Evolutionary conservation across 2,113 vertebrate species (phyloP).

Genomic region (Hystrix brachyura): DNA sequence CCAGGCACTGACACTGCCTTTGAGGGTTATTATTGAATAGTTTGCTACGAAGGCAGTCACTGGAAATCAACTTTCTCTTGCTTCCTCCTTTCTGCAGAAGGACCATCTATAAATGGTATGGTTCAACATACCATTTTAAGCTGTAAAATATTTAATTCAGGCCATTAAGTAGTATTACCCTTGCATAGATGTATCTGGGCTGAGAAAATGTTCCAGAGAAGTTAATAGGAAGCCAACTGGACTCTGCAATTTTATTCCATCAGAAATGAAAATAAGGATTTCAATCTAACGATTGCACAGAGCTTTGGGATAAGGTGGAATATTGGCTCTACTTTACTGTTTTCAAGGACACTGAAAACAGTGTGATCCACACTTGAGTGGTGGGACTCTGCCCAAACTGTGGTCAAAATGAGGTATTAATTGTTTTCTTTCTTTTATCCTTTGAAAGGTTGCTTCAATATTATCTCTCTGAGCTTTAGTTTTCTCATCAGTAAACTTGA

Average conservation of each 20-base stretch:
- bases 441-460: neutral
- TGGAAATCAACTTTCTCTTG: slow-evolving; percentile 70
- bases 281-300: neutral
- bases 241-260: slow-evolving; percentile 35
- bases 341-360: neutral
- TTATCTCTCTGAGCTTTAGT: slow-evolving; percentile 30
- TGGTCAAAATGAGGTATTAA: neutral
- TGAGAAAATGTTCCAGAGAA: slow-evolving; percentile 37
- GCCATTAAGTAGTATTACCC: neutral
- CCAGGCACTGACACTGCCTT: slow-evolving; percentile 67
- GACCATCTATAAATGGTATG: slow-evolving; percentile 59
- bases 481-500: slow-evolving; percentile 52
- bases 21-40: slow-evolving; percentile 24
- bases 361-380: neutral
- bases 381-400: neutral
- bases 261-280: slow-evolving; percentile 48
- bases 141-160: slow-evolving; percentile 61
- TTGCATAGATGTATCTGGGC: slow-evolving; percentile 18
- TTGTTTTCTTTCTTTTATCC: slow-evolving; percentile 57
- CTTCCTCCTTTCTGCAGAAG: slow-evolving; percentile 22
- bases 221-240: slow-evolving; percentile 36
- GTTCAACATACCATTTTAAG: slow-evolving; percentile 31
- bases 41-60: slow-evolving; percentile 60
- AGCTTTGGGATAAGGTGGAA: slow-evolving; percentile 38
- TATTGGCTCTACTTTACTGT: neutral